Evolutionary conservation across 2,888 invertebrate species (phyloP).

Genomic region (Notodonta ziczac): DNA sequence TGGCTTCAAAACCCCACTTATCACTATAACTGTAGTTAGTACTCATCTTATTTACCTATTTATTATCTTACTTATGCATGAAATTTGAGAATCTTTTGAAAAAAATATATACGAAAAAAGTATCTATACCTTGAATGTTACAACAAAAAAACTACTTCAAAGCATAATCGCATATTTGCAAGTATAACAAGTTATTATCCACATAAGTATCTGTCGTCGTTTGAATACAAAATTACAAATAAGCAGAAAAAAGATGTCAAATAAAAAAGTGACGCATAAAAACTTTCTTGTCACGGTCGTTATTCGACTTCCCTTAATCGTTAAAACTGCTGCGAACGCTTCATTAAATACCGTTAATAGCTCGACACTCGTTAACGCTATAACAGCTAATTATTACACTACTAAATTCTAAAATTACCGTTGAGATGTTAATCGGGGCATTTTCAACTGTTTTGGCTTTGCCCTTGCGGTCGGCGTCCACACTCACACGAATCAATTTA

Average conservation of each 20-base stretch:
- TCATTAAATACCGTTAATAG: conserved; percentile 60
- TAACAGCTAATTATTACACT: conserved; percentile 63
- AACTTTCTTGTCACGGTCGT: conserved; percentile 51
- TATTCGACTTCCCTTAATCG: conserved; percentile 64
- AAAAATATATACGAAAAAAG: too few species aligned
- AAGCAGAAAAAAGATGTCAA: conserved; percentile 36
- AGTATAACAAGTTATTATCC: background rate
- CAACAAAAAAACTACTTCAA: too few species aligned
- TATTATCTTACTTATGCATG: too few species aligned
- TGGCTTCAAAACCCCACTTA: too few species aligned
- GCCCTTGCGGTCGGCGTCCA: conserved; percentile 1
- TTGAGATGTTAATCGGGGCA: conserved; percentile 49
- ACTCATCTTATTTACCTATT: too few species aligned
- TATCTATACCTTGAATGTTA: too few species aligned
- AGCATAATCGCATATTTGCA: background rate
- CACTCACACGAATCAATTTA: background rate
- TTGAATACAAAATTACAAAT: conserved; percentile 31
- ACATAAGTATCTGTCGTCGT: background rate
- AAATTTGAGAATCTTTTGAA: too few species aligned
- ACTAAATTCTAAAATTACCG: conserved; percentile 54
- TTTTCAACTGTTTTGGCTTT: conserved; percentile 32
- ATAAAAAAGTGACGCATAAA: conserved; percentile 38
- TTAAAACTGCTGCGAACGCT: conserved; percentile 56
- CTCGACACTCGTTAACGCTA: conserved; percentile 56
- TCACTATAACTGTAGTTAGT: too few species aligned